Evolutionary conservation across 2,797 vertebrate genomes (phyloP), one percentile per base, ranked within the genome.

Genomic region (Urosaurus nigricauda): DNA sequence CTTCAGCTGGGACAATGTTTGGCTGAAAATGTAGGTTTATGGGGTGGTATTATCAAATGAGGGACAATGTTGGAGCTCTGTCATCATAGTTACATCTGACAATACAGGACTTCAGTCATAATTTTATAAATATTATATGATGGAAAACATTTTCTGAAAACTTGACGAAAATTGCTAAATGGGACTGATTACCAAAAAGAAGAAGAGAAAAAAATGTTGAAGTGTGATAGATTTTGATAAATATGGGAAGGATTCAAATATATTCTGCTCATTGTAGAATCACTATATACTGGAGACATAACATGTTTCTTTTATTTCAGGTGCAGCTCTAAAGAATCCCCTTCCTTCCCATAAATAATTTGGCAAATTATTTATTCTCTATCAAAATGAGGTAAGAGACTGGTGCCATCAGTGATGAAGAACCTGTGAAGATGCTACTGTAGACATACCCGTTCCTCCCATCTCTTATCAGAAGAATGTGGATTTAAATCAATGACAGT

Each of bases 221-320:
- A 85, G 63, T 53, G 0, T 60, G 60, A 73, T 47, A 40, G 60
- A 26, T 47, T 26, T 60, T 71, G 63, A 71, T 60, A 26, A 60
- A 60, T 84, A 29, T n/a, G 12, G 26, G 40, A 70, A 73, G 40
- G 26, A 32, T 43, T 80, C 14, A 12, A n/a, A 47, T 74, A 19
- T 40, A 63, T 37, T 79, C 43, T 43, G 1, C 24, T 37, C 29
- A 58, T 56, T 70, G 6, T 56, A 65, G 83, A 86, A 91, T 74
- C 14, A 87, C 35, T 51, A 12, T 78, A 37, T 70, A 21, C 53
- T 1, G 0, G 0, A 0, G 83, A 43, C 2, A 56, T 14, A 91
- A 43, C 58, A 58, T 84, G 19, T 51, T 92, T 92, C 78, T 95
- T 94, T 9, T 89, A 65, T 95, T 96, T 87, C 94, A 96, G 96